phyloP scores from a whole-genome alignment of 2,888 invertebrate species.

The Sinopyrophorus schimmeli region DNA sequence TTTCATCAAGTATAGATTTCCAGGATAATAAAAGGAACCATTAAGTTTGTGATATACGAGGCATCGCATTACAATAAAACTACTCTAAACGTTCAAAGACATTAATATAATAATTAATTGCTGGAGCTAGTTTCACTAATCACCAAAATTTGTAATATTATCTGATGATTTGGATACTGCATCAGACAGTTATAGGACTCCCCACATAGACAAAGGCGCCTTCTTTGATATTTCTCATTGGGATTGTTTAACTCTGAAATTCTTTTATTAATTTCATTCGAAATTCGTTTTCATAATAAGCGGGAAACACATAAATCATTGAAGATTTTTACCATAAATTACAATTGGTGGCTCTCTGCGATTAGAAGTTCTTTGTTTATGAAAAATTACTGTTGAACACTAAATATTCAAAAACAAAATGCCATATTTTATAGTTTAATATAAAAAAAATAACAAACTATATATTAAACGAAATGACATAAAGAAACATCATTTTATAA shows the following conservation, averaged over 20 bases:
- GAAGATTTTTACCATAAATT: no score
- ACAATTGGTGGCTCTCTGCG: no score
- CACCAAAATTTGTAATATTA: conserved; percentile 43
- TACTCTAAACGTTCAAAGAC: conserved; percentile 39
- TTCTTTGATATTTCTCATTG: conserved; percentile 24
- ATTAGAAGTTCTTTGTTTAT: no score
- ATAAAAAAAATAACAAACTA: no score
- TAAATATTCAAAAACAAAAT: no score
- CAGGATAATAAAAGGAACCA: conserved; percentile 15
- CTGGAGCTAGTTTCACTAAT: conserved; percentile 38
- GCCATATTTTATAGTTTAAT: no score
- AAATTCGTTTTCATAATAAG: no score
- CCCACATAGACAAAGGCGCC: conserved; percentile 41
- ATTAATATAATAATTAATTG: conserved; percentile 41
- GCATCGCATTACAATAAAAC: conserved; percentile 46
- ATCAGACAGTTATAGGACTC: conserved; percentile 44
- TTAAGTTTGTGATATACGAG: conserved; percentile 40
- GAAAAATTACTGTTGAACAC: no score
- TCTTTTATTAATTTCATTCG: conserved; percentile 5
- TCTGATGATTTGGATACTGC: conserved; percentile 39
- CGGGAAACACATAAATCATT: no score
- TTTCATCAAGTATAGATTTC: conserved; percentile 8
- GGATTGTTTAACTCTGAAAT: conserved; percentile 22
- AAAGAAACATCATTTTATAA: no score
- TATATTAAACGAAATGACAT: no score